Evolutionary conservation across 2,113 vertebrate genomes (phyloP).

Genomic region (Pterocles gutturalis): DNA sequence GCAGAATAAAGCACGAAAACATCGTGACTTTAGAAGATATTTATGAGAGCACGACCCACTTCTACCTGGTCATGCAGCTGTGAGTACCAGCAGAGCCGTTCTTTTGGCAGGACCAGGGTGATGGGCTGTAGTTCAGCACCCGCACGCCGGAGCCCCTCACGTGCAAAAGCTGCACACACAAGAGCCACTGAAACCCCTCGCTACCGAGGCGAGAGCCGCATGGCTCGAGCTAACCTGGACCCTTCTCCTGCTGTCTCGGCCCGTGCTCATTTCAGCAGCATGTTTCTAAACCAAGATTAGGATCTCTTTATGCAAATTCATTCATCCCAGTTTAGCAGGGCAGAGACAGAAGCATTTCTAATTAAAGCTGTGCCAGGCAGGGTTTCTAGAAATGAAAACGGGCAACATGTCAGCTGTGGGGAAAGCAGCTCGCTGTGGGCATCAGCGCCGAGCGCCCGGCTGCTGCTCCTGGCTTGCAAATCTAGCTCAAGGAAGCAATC

Average conservation of each 20-base stretch:
- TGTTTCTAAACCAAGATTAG: not conserved
- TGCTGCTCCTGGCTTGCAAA: not conserved
- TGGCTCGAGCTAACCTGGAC: not conserved
- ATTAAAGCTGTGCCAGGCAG: conserved; percentile 31
- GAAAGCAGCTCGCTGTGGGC: not conserved
- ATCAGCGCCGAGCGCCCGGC: not conserved
- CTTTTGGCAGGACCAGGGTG: not conserved
- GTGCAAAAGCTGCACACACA: rapidly evolving
- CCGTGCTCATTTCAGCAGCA: not conserved
- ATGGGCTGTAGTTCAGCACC: rapidly evolving
- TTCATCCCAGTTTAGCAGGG: conserved; percentile 23
- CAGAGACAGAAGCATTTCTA: conserved; percentile 34
- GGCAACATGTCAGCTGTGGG: not conserved
- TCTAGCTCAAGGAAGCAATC: not conserved
- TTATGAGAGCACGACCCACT: conserved; percentile 93
- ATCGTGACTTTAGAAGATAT: conserved; percentile 93
- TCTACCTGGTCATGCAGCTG: conserved; percentile 97
- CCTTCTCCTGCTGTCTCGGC: not conserved
- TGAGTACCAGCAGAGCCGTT: conserved; percentile 72
- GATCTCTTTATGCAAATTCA: conserved; percentile 10
- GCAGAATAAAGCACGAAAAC: conserved; percentile 95
- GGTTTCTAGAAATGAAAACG: conserved; percentile 21
- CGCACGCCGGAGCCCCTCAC: not conserved
- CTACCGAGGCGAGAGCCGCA: rapidly evolving
- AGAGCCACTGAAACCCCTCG: rapidly evolving